A percentile compares a stretch with the other conserved stretches of the same genome.
phyloP scores from a whole-genome alignment of 2,797 vertebrate genomes.

The Menidia menidia region DNA sequence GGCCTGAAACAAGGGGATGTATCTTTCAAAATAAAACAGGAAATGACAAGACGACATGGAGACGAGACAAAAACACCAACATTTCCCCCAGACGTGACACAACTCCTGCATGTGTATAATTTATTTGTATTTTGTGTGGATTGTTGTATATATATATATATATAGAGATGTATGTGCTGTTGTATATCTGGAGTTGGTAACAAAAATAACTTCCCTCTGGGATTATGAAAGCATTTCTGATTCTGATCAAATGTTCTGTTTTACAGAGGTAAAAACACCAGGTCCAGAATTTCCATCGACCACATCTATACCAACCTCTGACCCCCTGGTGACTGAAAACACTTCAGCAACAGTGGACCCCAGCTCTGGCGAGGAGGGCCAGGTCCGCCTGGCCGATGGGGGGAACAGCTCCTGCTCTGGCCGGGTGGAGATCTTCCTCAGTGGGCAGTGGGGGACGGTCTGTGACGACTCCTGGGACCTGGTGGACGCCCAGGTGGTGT shows the following conservation, averaged over 20 bases:
- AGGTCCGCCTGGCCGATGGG: constrained; percentile 57
- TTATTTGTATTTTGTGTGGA: no score
- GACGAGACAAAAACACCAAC: no score
- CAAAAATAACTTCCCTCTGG: no score
- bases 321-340: not conserved
- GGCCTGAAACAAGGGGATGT: no score
- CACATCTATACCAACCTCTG: not conserved
- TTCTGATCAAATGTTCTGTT: not conserved
- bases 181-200: no score
- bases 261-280: constrained; percentile 18
- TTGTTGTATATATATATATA: no score
- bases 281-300: not conserved
- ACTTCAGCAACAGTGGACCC: accelerated
- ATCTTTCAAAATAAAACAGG: no score
- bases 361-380: constrained; percentile 28
- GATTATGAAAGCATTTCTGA: no score
- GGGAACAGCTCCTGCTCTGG: constrained; percentile 47
- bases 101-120: no score
- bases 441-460: constrained; percentile 60
- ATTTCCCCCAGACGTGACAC: no score
- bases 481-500: constrained; percentile 54
- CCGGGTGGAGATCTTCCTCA: constrained; percentile 65
- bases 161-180: no score
- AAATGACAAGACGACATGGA: no score
- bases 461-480: constrained; percentile 65